Evolutionary conservation across 2,797 vertebrate genomes (phyloP).

Genomic region (Anomalospiza imberbis): DNA sequence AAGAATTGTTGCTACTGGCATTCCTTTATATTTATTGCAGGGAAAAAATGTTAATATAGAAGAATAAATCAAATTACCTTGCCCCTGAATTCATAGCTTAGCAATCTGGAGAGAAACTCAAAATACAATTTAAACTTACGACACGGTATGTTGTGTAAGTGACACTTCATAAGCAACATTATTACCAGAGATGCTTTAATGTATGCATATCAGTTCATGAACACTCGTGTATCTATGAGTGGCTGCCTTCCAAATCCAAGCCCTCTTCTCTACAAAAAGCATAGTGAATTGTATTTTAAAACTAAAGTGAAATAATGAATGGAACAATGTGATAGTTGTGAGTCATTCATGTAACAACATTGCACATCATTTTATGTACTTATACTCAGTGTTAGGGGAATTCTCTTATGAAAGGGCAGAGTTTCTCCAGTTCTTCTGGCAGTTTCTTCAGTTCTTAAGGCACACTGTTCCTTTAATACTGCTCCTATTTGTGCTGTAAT

Average conservation of each 20-base stretch:
- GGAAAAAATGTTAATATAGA: not conserved
- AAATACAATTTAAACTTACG: not conserved
- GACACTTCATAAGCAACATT: not conserved
- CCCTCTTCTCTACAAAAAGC: not conserved
- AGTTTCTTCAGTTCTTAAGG: not conserved
- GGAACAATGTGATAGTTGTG: not conserved
- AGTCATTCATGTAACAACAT: not conserved
- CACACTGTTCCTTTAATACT: not conserved
- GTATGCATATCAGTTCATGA: not conserved
- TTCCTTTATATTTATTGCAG: not conserved
- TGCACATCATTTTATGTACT: not conserved
- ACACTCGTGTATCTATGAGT: not conserved
- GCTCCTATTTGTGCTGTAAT: not conserved
- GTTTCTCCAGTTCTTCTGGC: not conserved
- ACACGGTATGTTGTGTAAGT: not conserved
- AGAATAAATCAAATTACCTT: not conserved
- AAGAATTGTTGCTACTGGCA: not conserved
- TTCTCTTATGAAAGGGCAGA: not conserved
- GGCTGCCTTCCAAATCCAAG: not conserved
- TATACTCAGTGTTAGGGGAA: not conserved
- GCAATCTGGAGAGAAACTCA: not conserved
- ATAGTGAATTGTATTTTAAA: not conserved
- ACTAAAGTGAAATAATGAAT: not conserved
- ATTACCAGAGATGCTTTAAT: not conserved
- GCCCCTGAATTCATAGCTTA: not conserved